Conservation (phyloP, 1,140 invertebrate species). For the Trichogramma pretiosum region DNA sequence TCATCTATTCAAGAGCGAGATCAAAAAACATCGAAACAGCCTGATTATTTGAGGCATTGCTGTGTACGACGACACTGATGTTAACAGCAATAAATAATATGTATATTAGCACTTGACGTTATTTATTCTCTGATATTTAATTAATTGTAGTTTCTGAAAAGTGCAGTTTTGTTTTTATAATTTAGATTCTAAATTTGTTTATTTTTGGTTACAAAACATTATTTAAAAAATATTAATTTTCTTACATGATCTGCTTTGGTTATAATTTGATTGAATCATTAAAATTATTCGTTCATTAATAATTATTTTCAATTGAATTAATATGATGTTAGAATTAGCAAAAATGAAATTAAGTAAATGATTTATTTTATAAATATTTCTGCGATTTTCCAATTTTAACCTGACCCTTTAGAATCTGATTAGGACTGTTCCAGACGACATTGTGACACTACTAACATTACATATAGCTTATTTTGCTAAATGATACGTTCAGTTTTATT, state of each 20-base stretch:
- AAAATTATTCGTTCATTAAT: background rate
- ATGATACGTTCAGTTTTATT: too few species aligned
- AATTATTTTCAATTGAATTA: constrained; percentile 7
- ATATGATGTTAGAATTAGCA: background rate
- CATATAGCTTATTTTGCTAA: constrained; percentile 9
- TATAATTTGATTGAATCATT: background rate
- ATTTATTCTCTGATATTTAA: too few species aligned
- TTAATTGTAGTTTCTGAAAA: too few species aligned
- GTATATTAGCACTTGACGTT: constrained; percentile 41
- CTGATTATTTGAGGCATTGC: constrained; percentile 28
- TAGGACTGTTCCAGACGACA: constrained; percentile 46
- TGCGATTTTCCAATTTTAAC: constrained; percentile 34
- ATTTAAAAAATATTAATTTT: too few species aligned
- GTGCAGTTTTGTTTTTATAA: constrained; percentile 33
- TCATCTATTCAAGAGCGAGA: too few species aligned
- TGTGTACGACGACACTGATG: constrained; percentile 42
- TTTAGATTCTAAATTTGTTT: too few species aligned
- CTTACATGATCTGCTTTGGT: too few species aligned
- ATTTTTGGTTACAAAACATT: too few species aligned
- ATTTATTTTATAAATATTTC: constrained; percentile 24
- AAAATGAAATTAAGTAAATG: background rate
- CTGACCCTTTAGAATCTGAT: constrained; percentile 40
- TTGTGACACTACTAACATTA: constrained; percentile 35
- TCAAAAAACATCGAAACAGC: constrained; percentile 6
- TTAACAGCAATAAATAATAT: constrained; percentile 44